phyloP scores from a whole-genome alignment of 2,888 invertebrate species.

The Tinea trinotella region DNA sequence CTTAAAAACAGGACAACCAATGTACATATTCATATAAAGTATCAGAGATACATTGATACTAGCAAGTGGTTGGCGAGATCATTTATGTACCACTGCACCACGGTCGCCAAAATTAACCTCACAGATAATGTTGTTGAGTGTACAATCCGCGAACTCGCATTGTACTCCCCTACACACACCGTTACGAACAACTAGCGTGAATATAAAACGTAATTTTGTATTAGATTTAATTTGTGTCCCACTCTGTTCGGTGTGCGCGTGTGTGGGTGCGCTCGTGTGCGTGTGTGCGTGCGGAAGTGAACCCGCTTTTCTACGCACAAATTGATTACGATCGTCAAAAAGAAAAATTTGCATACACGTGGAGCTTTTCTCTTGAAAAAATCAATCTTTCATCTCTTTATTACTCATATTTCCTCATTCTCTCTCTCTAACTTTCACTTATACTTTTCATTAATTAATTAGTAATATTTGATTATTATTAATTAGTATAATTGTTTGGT shows the following conservation, averaged over 20 bases:
- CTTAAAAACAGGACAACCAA: too few relatives aligned
- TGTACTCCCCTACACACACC: conserved; percentile 63
- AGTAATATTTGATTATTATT: neutral
- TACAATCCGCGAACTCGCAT: conserved; percentile 56
- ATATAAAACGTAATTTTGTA: conserved; percentile 73
- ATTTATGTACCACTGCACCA: too few relatives aligned
- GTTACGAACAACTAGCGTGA: conserved; percentile 56
- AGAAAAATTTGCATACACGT: conserved; percentile 66
- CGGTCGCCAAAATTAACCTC: too few relatives aligned
- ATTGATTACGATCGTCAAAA: conserved; percentile 69
- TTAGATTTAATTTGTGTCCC: conserved; percentile 69
- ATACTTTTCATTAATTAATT: neutral
- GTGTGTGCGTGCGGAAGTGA: conserved; percentile 45
- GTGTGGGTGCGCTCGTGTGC: conserved; percentile 31
- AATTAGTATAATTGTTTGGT: neutral
- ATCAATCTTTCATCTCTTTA: conserved; percentile 4
- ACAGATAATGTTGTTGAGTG: conserved; percentile 34
- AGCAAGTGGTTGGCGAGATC: too few relatives aligned
- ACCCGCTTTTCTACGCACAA: conserved; percentile 63
- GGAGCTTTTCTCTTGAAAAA: conserved; percentile 28
- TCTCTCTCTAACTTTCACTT: neutral
- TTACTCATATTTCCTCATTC: neutral
- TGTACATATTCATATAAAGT: too few relatives aligned
- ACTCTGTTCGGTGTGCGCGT: conserved; percentile 30
- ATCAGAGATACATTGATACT: too few relatives aligned